These are phyloP conservation scores for Bubo scandiacus DNA, from an alignment of 2,113 vertebrate species.

Conservation along the genomic window DNA sequence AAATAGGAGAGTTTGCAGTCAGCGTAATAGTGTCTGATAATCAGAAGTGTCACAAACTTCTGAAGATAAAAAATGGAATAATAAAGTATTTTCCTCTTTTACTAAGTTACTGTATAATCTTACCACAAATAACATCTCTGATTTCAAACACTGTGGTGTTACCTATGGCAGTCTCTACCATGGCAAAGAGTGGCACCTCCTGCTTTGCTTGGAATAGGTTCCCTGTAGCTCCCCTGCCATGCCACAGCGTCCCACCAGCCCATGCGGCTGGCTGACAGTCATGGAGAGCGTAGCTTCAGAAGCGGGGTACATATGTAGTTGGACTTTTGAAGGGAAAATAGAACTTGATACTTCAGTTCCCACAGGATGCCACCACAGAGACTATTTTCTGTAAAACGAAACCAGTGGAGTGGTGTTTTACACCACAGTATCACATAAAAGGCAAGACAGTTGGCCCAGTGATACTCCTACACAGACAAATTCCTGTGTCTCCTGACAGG, in stretches of 20 bases:
- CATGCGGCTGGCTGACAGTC: neutral
- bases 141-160: neutral
- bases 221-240: neutral
- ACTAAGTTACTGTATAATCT: neutral
- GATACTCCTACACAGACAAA: constrained; percentile 37
- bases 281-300: rapidly evolving
- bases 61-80: neutral
- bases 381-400: constrained; percentile 38
- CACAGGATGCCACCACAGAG: constrained; percentile 36
- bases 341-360: constrained; percentile 48
- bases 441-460: constrained; percentile 46
- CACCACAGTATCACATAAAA: constrained; percentile 36
- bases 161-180: neutral
- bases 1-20: neutral
- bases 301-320: neutral
- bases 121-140: neutral
- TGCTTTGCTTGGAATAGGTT: neutral
- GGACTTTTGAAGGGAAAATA: constrained; percentile 40
- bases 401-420: constrained; percentile 5
- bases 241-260: neutral
- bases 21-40: neutral
- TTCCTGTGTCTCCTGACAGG: constrained; percentile 37
- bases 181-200: neutral
- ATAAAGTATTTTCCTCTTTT: neutral
- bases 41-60: neutral